Base-by-base conservation (phyloP, 2,888 invertebrate species). In the Aplocera efformata region DNA sequence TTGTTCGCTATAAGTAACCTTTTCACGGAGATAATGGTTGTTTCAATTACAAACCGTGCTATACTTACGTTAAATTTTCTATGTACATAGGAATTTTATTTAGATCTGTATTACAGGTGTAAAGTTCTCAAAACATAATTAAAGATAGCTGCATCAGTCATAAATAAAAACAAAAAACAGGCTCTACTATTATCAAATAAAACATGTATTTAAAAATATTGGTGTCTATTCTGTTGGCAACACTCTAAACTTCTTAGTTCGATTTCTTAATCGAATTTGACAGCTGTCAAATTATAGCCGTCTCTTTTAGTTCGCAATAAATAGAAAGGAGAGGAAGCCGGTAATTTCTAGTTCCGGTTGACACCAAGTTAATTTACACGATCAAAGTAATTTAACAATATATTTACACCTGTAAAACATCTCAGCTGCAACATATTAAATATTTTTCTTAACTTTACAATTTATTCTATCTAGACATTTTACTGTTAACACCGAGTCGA, bases 71-170 rank as follows among this genome's bases (percentile, higher is more conserved):
- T 43, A 57, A 44, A 40, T 44, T 29, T 60, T 64, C 67, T 85
- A 86, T 85, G 67, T 85, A 85, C 85, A 86, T 80, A 84, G 84
- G 84, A 84, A 67, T 77, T 62, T 75, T 67, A 49, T 54, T 48
- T 44, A 50, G 22, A 50, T 50, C 50, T 42, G 39, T 44, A 44
- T 46, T 26, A 37, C 42, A 46, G 33, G 33, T 40, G 39, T 36
- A 13, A 35, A 17, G 13, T 17, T 3, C 2, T 17, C 13, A 17
- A 17, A 17, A 17, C 5, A 17, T n/a, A n/a, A n/a, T n/a, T n/a
- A n/a, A n/a, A n/a, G n/a, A n/a, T n/a, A n/a, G n/a, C n/a, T n/a
- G n/a, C n/a, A n/a, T n/a, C n/a, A n/a, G n/a, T n/a, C n/a, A n/a
- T n/a, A n/a, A n/a, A n/a, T n/a, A n/a, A n/a, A n/a, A n/a, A n/a